phyloP scores from a whole-genome alignment of 2,888 invertebrate genomes.

The Chalcis sispes region DNA sequence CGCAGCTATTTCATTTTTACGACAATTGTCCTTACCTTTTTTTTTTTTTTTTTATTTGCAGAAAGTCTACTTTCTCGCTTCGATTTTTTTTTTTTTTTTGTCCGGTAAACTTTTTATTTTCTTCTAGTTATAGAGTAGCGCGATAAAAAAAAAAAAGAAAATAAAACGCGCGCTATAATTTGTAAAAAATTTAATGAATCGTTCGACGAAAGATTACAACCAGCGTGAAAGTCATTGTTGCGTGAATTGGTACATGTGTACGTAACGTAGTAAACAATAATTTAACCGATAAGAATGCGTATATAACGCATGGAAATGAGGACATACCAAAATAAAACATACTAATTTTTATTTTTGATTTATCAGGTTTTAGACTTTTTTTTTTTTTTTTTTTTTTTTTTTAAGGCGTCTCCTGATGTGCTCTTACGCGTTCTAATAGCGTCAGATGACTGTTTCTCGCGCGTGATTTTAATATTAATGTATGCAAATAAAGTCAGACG shows the following conservation, averaged over 20 bases:
- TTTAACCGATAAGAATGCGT: not conserved
- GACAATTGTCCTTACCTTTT: not conserved
- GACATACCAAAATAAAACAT: not conserved
- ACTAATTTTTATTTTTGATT: constrained; percentile 11
- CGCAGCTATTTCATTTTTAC: not conserved
- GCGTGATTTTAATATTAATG: not conserved
- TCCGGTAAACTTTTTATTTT: not conserved
- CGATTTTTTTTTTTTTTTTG: not conserved
- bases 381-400: not conserved
- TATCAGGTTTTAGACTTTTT: not conserved
- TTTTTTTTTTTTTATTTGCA: constrained; percentile 31
- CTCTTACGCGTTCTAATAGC: not conserved
- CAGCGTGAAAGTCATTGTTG: constrained; percentile 39
- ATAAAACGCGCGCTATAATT: too few relatives aligned
- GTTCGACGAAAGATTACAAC: constrained; percentile 13
- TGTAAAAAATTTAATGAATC: too few relatives aligned
- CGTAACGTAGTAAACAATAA: too few relatives aligned
- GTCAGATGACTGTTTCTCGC: not conserved
- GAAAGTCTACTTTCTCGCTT: not conserved
- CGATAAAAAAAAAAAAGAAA: constrained; percentile 22
- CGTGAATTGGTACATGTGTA: too few relatives aligned
- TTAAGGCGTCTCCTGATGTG: not conserved
- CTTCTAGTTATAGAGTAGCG: not conserved
- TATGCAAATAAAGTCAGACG: not conserved
- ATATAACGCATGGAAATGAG: not conserved